Percentiles rank a stretch among this genome's conserved stretches.
phyloP scores from a whole-genome alignment of 2,888 invertebrate genomes.

The Latrodectus hesperus region DNA sequence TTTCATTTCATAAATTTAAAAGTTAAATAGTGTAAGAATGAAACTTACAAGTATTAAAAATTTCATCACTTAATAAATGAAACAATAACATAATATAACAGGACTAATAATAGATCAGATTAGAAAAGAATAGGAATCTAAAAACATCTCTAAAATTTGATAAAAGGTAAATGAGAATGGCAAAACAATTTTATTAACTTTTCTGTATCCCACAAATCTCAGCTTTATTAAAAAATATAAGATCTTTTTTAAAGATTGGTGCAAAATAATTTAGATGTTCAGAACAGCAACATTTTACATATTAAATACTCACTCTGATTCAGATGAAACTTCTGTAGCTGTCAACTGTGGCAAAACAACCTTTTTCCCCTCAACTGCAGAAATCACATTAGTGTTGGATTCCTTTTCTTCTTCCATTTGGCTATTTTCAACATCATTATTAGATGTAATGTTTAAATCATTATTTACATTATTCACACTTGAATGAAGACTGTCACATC shows the following conservation, averaged over 20 bases:
- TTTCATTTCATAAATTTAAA: too few relatives aligned
- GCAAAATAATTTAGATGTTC: not conserved
- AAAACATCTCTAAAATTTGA: too few relatives aligned
- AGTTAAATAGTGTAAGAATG: too few relatives aligned
- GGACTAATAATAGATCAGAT: too few relatives aligned
- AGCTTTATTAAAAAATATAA: too few relatives aligned
- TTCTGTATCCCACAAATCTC: too few relatives aligned
- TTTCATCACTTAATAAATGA: not conserved
- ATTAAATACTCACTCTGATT: conserved; percentile 70
- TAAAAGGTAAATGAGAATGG: too few relatives aligned
- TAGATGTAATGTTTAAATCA: conserved; percentile 26
- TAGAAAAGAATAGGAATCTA: too few relatives aligned
- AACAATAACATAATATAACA: too few relatives aligned
- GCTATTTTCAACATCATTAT: conserved; percentile 1
- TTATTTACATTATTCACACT: conserved; percentile 65
- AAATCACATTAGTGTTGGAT: conserved; percentile 66
- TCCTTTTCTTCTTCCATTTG: conserved; percentile 25
- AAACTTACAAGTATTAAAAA: not conserved
- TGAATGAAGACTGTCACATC: conserved; percentile 73
- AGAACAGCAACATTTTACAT: not conserved
- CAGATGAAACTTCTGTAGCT: conserved; percentile 69
- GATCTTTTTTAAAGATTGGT: too few relatives aligned
- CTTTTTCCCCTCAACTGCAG: conserved; percentile 68
- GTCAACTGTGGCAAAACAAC: conserved; percentile 70
- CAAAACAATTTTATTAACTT: too few relatives aligned